Conservation (phyloP, 2,797 vertebrate genomes). For the Alauda arvensis region DNA sequence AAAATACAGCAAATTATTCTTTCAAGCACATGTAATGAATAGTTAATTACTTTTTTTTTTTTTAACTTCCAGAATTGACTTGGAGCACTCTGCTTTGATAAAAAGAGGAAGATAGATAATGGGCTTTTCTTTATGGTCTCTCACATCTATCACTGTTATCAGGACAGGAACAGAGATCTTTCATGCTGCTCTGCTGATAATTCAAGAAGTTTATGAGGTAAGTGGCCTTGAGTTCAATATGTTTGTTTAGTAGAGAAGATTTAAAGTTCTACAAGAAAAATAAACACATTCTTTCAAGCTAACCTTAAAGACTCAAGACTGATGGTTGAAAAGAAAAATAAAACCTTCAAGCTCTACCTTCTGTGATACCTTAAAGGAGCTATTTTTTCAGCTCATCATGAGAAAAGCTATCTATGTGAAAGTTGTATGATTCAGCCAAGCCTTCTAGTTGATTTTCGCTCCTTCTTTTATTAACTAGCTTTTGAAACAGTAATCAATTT, state of each 20-base stretch:
- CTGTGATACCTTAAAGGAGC: neutral
- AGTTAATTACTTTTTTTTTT: slow-evolving; percentile 9
- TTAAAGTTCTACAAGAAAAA: slow-evolving; percentile 34
- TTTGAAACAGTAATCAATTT: neutral
- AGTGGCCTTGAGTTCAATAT: neutral
- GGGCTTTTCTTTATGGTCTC: neutral
- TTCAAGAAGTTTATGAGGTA: neutral
- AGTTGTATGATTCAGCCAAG: neutral
- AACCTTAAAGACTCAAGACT: neutral
- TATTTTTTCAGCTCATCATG: neutral
- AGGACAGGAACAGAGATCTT: neutral
- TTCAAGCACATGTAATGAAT: neutral
- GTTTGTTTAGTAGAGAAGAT: slow-evolving; percentile 8
- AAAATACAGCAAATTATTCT: neutral
- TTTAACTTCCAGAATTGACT: slow-evolving; percentile 12
- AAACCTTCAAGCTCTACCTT: neutral
- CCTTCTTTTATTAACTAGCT: neutral
- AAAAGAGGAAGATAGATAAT: slow-evolving; percentile 14
- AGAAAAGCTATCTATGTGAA: neutral
- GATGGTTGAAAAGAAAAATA: neutral
- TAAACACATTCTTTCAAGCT: slow-evolving; percentile 20
- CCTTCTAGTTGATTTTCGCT: neutral
- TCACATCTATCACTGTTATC: slow-evolving; percentile 41
- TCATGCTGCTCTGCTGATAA: neutral
- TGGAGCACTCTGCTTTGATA: neutral